Evolutionary conservation across 1,140 invertebrate species (phyloP), one percentile per base, ranked within the genome.

Genomic region (Drosophila tristis): DNA sequence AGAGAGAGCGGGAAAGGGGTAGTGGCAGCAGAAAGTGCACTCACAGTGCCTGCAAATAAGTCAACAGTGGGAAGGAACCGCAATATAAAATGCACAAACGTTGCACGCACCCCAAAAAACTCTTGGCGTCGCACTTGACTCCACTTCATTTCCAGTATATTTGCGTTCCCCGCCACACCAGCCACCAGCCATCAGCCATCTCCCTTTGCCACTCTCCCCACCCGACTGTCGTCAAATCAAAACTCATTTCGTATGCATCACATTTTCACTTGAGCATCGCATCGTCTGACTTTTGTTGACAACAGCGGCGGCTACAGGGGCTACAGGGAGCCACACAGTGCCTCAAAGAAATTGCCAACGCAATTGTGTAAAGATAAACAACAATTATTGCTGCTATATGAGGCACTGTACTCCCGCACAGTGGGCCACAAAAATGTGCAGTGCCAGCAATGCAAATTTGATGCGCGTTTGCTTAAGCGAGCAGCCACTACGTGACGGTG

Each of bases 301-400:
- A 56, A 51, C 67, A 73, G 48, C 54, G 39, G 16, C n/a, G 54
- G 31, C 1, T 0, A 31, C 2, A 31, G 58, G 39, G 57, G 20
- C 20, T 20, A 2, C 20, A 62, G 25, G 47, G 56, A 49, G 20
- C 26, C 6, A 31, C 31, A 31, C 31, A 31, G 31, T 31, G 31
- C 64, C 78, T 80, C 84, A 80, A 84, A 84, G 79, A 80, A 89
- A 89, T 89, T 89, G 79, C 76, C 85, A 89, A 84, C 79, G 76
- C 84, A 89, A 89, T 89, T 89, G 84, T 89, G 85, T 80, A 89
- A 89, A 89, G 84, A 89, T 89, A 89, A 89, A 89, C 84, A 89
- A 89, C 84, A 89, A 89, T 89, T 89, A 89, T 89, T 89, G 73
- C 84, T 82, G 78, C 74, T 71, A 47, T 77, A 80, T 68, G 74